phyloP scores from a whole-genome alignment of 2,797 vertebrate genomes.

The Urocyon cinereoargenteus region DNA sequence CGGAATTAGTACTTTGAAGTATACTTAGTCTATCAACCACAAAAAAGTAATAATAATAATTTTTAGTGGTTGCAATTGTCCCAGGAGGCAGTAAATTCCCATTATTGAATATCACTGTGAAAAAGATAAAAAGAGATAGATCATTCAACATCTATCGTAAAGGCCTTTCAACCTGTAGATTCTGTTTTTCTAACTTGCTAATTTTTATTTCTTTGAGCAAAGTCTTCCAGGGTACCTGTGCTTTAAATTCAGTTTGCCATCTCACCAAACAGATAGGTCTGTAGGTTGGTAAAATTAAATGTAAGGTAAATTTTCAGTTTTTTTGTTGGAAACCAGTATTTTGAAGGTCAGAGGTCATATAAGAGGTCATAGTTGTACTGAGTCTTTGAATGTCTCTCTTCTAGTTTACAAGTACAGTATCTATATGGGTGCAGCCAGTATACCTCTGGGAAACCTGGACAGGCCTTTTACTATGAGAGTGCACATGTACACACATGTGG shows the following conservation, averaged over 20 bases:
- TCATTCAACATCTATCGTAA: neutral
- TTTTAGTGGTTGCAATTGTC: neutral
- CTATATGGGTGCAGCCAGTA: conserved; percentile 44
- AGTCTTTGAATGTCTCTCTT: neutral
- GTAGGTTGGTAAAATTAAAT: neutral
- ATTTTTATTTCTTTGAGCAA: neutral
- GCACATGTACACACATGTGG: neutral
- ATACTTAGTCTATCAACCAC: neutral
- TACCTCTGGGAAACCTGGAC: conserved; percentile 70
- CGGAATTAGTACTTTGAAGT: neutral
- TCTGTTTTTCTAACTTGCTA: neutral
- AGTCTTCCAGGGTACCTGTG: neutral
- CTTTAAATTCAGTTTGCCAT: neutral
- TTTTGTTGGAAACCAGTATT: conserved; percentile 58
- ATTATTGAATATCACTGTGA: neutral
- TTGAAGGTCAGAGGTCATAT: neutral
- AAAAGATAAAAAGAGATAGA: neutral
- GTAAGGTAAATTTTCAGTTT: conserved; percentile 58
- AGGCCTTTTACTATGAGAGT: neutral
- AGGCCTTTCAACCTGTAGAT: neutral
- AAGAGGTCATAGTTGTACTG: neutral
- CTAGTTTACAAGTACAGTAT: neutral
- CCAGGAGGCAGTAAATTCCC: neutral
- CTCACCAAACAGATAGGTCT: neutral
- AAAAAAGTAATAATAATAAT: neutral